These are phyloP conservation scores for Morpho deidamia DNA, from an alignment of 2,888 invertebrate genomes.

Conservation along the genomic window DNA sequence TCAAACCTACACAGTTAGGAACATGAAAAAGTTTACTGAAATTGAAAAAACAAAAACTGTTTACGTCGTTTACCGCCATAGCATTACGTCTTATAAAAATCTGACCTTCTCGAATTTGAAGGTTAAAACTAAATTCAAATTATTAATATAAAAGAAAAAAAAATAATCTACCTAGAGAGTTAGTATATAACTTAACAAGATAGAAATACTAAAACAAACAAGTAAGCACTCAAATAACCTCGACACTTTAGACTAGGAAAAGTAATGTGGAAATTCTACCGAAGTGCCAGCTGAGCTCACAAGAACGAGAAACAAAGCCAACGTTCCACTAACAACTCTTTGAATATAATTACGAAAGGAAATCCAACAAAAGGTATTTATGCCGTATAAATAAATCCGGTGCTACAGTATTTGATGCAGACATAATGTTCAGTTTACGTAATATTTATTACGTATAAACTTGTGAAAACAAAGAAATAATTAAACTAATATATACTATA, in stretches of 20 bases:
- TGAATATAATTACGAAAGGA: constrained; percentile 21
- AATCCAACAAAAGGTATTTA: constrained; percentile 20
- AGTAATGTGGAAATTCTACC: constrained; percentile 19
- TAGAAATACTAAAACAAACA: not conserved
- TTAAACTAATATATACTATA: too few species aligned
- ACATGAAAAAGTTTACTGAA: too few species aligned
- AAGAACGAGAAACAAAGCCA: constrained; percentile 26
- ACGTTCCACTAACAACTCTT: constrained; percentile 24
- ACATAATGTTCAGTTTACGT: constrained; percentile 2
- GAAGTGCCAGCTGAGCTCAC: constrained; percentile 23
- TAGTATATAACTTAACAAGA: not conserved
- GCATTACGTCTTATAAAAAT: not conserved
- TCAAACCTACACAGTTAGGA: too few species aligned
- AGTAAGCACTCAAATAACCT: not conserved
- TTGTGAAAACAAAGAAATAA: too few species aligned
- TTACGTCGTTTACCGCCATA: too few species aligned
- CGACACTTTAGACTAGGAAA: not conserved
- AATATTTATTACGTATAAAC: not conserved
- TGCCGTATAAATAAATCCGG: constrained; percentile 6
- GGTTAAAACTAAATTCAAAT: too few species aligned
- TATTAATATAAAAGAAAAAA: too few species aligned
- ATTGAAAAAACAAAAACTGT: too few species aligned
- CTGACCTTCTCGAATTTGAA: not conserved
- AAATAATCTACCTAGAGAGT: too few species aligned
- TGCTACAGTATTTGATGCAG: not conserved